These are phyloP conservation scores for Catostomus latipinnis DNA, from an alignment of 2,797 vertebrate genomes.

Conservation along the genomic window DNA sequence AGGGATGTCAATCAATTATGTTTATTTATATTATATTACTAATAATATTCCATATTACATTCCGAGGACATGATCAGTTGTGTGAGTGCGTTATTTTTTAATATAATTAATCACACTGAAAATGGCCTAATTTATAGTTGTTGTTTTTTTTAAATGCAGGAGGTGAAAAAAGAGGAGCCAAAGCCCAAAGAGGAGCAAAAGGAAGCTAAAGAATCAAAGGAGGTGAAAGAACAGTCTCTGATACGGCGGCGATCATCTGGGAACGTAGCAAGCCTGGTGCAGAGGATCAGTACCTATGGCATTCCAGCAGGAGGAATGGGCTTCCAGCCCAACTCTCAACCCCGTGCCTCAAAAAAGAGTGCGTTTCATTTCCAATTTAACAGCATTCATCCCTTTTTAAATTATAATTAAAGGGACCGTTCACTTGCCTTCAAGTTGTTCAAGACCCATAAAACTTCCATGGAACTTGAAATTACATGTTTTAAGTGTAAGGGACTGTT, in stretches of 20 bases:
- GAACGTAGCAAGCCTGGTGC: constrained; percentile 92
- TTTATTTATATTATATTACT: too few species aligned
- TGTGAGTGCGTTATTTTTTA: too few species aligned
- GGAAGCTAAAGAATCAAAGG: constrained; percentile 76
- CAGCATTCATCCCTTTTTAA: neutral
- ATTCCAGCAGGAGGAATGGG: constrained; percentile 90
- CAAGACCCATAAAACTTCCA: too few species aligned
- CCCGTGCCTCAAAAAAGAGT: constrained; percentile 83
- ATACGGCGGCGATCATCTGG: constrained; percentile 84
- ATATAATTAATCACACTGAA: too few species aligned
- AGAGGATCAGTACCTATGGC: constrained; percentile 92
- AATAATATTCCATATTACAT: too few species aligned
- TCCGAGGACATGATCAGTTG: too few species aligned
- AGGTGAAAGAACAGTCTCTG: constrained; percentile 80
- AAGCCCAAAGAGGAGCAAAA: constrained; percentile 81
- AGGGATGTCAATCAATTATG: too few species aligned
- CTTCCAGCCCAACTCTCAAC: constrained; percentile 83
- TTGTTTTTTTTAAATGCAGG: constrained; percentile 72
- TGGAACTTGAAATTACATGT: too few species aligned
- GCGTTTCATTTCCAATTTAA: constrained; percentile 52
- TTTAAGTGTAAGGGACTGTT: too few species aligned
- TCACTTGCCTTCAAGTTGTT: too few species aligned
- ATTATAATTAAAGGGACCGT: neutral
- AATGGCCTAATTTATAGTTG: neutral
- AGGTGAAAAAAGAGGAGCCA: constrained; percentile 87